These are phyloP conservation scores for Hydra vulgaris DNA, from an alignment of 30 jellyfish, hydroid and myxozoan species.

Conservation along the genomic window DNA sequence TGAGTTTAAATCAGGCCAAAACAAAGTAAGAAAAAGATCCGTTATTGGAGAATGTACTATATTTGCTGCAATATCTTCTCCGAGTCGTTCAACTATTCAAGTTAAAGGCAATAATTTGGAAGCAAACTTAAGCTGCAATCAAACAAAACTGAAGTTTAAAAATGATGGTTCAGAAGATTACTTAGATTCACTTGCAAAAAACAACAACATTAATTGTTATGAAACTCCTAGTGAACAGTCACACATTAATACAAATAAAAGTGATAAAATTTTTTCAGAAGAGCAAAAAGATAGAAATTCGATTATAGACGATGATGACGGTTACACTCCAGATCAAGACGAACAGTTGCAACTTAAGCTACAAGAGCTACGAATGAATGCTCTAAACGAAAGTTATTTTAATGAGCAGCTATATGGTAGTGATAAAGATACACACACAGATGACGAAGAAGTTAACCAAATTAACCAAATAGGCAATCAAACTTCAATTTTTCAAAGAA, in stretches of 20 bases:
- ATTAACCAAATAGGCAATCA: background rate
- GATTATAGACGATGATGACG: background rate
- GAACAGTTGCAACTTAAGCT: constrained; percentile 15
- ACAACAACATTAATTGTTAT: no score
- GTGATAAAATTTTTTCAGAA: background rate
- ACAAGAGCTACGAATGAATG: constrained; percentile 18
- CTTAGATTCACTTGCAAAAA: no score
- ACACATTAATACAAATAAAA: background rate
- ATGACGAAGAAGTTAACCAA: constrained; percentile 12
- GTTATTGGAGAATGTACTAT: background rate
- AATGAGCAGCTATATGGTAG: background rate
- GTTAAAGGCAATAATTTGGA: no score
- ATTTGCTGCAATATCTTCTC: background rate
- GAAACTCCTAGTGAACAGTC: no score
- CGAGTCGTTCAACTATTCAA: no score
- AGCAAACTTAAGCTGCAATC: no score
- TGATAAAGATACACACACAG: background rate
- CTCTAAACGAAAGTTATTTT: constrained; percentile 3
- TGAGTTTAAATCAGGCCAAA: background rate
- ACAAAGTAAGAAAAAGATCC: background rate
- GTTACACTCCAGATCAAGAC: background rate
- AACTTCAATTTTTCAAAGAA: background rate
- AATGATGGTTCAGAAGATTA: no score
- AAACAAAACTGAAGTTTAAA: no score
- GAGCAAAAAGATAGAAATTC: background rate